Base-by-base conservation (phyloP, 2,888 invertebrate genomes). In the Cheilosia scutellata region DNA sequence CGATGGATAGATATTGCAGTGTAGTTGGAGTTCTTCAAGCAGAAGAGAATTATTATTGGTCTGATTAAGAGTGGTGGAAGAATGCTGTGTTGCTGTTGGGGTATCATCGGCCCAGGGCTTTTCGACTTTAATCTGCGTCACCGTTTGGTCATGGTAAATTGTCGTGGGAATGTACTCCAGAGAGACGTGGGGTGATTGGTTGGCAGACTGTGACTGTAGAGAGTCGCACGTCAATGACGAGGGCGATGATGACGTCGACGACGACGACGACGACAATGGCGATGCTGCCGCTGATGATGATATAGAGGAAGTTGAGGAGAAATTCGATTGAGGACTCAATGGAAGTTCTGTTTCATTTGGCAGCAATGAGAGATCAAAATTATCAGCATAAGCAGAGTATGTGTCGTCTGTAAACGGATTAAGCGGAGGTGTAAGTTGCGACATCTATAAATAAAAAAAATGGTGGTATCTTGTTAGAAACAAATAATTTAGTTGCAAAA, bases 311-410 rank as follows among this genome's bases (percentile, higher is more conserved):
- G 89, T 89, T 20, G 90, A 89, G 33, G 94, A 93, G 27, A 94
- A 94, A 44, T 94, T 79, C 62, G 72, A 80, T 87, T 86, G 78
- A 78, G 82, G 75, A 68, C 91, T 87, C 94, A 94, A 72, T 94
- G 94, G 79, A 89, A 82, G 65, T 65, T 87, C 87, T 55, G 77
- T 75, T 91, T 94, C 94, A 66, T 94, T 94, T 88, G 96, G 95
- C 90, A 97, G 94, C 71, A 97, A 94, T 25, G 96, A 96, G 88
- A 96, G 91, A 91, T 96, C 95, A 91, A 96, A 95, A 88, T 94
- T 94, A 89, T 95, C 95, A 65, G 95, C 95, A 88, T 92, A 92
- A 51, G 89, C 89, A 44, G 90, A 87, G 88, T 89, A 92, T 62
- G 90, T 89, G 88, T 92, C 92, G 68, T 88, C 88, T 82, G 88